Evolutionary conservation across 2,888 invertebrate genomes (phyloP).

Genomic region (Aleiodes alternator): DNA sequence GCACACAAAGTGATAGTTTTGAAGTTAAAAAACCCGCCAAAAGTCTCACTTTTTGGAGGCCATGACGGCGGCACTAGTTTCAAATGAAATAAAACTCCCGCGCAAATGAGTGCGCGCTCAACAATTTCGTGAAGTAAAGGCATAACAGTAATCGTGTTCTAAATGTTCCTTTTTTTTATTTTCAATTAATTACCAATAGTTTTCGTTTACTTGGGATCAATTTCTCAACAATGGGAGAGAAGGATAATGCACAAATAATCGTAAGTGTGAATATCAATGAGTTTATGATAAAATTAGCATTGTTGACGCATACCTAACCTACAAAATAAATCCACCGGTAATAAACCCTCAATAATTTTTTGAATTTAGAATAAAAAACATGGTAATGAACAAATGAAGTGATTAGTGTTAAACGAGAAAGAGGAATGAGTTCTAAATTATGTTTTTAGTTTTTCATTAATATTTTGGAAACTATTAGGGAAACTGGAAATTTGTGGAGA

Average conservation of each 20-base stretch:
- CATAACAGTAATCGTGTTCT: neutral
- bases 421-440: neutral
- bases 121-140: neutral
- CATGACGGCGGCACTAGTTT: too few species aligned
- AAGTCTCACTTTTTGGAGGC: too few species aligned
- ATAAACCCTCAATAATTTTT: neutral
- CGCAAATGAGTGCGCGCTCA: neutral
- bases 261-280: constrained; percentile 59
- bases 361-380: neutral
- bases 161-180: neutral
- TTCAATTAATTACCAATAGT: neutral
- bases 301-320: constrained; percentile 33
- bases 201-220: constrained; percentile 57
- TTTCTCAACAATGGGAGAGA: constrained; percentile 62
- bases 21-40: too few species aligned
- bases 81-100: neutral
- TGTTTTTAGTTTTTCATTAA: neutral
- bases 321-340: neutral
- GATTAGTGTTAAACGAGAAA: neutral
- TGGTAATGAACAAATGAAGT: neutral
- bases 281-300: neutral
- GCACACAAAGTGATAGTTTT: too few species aligned
- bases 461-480: too few species aligned
- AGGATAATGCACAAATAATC: constrained; percentile 64
- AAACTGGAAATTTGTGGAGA: too few species aligned